Conservation (phyloP, 1,140 invertebrate species). For the Phymorhynchus buccinoides region DNA sequence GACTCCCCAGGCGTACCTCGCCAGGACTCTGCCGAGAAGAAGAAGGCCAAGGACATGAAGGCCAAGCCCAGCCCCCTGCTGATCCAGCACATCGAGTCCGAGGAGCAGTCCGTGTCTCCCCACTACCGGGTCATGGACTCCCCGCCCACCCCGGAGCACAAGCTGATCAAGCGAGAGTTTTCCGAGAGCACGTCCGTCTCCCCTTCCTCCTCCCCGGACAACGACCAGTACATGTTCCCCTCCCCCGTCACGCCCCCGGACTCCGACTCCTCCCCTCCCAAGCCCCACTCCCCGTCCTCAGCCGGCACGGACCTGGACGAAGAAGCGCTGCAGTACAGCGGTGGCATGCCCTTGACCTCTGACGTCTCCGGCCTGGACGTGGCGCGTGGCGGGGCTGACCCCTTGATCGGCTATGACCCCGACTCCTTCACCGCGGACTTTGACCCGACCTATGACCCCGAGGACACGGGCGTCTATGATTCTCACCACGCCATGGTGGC, state of each 20-base stretch:
- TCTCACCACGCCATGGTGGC: background rate
- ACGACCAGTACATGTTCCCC: constrained; percentile 65
- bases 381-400: background rate
- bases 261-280: constrained; percentile 69
- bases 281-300: constrained; percentile 70
- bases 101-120: constrained; percentile 65
- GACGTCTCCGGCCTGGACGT: background rate
- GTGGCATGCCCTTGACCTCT: background rate
- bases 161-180: constrained; percentile 65
- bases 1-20: constrained; percentile 47
- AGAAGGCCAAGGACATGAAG: constrained; percentile 67
- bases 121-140: constrained; percentile 69
- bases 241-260: constrained; percentile 70
- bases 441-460: background rate
- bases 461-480: background rate
- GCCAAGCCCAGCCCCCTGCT: constrained; percentile 65
- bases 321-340: constrained; percentile 45
- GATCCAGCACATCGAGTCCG: constrained; percentile 64
- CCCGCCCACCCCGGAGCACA: constrained; percentile 66
- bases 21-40: constrained; percentile 62
- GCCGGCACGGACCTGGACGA: constrained; percentile 64
- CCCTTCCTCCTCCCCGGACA: constrained; percentile 64
- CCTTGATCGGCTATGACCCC: background rate
- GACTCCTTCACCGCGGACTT: background rate
- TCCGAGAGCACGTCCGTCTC: constrained; percentile 68